Evolutionary conservation across 2,113 vertebrate genomes (phyloP).

Genomic region (Corythornis madagascariensis): DNA sequence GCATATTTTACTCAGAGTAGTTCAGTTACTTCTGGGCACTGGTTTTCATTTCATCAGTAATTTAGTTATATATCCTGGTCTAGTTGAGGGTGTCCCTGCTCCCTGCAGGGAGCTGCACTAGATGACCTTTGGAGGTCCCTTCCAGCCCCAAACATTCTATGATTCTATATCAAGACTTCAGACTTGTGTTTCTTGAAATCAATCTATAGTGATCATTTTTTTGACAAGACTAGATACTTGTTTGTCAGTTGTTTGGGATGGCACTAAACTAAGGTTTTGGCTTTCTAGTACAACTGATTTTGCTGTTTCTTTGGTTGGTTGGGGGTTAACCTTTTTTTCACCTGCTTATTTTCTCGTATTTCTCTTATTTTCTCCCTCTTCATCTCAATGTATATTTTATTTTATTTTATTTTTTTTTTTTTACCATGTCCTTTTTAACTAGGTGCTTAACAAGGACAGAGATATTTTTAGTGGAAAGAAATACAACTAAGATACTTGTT

Average conservation of each 20-base stretch:
- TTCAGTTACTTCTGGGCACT: not conserved
- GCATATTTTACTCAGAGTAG: not conserved
- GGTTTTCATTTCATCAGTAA: not conserved
- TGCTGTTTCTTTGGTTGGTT: not conserved
- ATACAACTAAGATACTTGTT: not conserved
- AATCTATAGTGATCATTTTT: not conserved
- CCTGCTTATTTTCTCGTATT: not conserved
- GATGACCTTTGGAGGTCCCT: too few species aligned
- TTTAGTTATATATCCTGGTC: not conserved
- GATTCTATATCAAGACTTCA: not conserved
- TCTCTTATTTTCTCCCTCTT: too few species aligned
- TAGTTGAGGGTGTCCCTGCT: too few species aligned
- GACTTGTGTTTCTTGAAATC: not conserved
- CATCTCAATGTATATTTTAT: not conserved
- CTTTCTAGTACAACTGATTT: not conserved
- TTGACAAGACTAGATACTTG: not conserved
- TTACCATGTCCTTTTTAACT: not conserved
- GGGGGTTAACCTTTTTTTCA: not conserved
- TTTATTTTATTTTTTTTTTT: not conserved
- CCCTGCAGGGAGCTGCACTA: too few species aligned
- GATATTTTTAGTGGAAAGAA: not conserved
- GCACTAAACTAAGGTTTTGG: not conserved
- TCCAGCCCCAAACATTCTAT: too few species aligned
- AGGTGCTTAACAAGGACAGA: not conserved
- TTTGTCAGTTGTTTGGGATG: not conserved